These are phyloP conservation scores for Microdon myrmicae DNA, from an alignment of 2,888 invertebrate genomes.

Conservation along the genomic window DNA sequence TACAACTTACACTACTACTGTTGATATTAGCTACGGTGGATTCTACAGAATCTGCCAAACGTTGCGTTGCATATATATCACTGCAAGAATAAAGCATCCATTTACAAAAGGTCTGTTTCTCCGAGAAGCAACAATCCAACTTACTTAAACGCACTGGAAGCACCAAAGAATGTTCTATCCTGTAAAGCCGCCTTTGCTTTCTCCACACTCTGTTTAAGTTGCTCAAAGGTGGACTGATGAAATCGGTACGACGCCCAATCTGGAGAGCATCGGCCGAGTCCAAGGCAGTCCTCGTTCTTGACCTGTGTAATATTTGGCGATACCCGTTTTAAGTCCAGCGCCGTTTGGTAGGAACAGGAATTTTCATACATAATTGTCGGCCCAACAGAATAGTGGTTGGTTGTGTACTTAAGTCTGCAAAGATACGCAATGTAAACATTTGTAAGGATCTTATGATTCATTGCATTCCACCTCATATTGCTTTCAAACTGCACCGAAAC, in stretches of 20 bases:
- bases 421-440: neutral
- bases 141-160: conserved; percentile 79
- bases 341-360: conserved; percentile 90
- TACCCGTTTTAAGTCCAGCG: conserved; percentile 80
- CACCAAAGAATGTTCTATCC: conserved; percentile 77
- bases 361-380: conserved; percentile 83
- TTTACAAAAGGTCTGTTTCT: neutral
- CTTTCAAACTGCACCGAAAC: conserved; percentile 39
- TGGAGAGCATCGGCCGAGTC: conserved; percentile 70
- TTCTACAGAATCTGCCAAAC: conserved; percentile 63
- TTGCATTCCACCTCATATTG: conserved; percentile 56
- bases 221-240: conserved; percentile 88
- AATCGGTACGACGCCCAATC: conserved; percentile 84
- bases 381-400: conserved; percentile 50
- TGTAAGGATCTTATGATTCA: neutral
- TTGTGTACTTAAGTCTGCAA: conserved; percentile 64
- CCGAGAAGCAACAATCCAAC: neutral
- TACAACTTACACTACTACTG: conserved; percentile 61
- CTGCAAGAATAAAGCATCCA: conserved; percentile 50
- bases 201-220: conserved; percentile 88
- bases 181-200: conserved; percentile 89
- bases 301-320: conserved; percentile 68
- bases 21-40: conserved; percentile 60
- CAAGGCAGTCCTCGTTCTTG: conserved; percentile 69
- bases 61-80: conserved; percentile 66